Percentiles rank a stretch among this genome's conserved stretches.
These are phyloP conservation scores for Melozone crissalis DNA, from an alignment of 2,113 vertebrate species.

Conservation along the genomic window DNA sequence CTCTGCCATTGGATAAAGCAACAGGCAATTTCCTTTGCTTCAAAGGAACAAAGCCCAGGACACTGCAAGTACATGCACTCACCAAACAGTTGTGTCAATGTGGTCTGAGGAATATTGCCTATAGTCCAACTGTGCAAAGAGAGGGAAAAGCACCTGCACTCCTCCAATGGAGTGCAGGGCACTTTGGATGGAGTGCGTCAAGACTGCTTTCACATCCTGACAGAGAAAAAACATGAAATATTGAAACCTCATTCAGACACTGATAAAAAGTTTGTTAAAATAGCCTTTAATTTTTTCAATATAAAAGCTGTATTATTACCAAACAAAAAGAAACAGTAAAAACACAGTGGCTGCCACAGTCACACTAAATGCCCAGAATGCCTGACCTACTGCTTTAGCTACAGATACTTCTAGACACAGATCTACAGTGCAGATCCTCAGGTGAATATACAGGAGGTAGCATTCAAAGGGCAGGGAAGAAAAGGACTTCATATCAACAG, in stretches of 20 bases:
- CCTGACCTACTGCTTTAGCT: neutral
- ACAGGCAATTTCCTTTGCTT: neutral
- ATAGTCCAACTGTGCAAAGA: conserved; percentile 96
- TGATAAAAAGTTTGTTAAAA: neutral
- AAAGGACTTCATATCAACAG: neutral
- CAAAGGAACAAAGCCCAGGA: neutral
- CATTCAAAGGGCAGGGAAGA: neutral
- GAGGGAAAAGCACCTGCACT: conserved; percentile 95
- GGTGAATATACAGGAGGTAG: neutral
- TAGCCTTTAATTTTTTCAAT: neutral
- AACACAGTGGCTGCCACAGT: neutral
- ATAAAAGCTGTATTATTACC: neutral
- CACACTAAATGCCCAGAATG: neutral
- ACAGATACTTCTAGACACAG: neutral
- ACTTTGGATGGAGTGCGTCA: conserved; percentile 97
- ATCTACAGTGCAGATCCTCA: neutral
- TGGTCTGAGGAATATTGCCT: conserved; percentile 86
- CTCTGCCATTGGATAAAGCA: neutral
- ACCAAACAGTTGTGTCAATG: conserved; percentile 93
- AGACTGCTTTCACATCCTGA: conserved; percentile 96
- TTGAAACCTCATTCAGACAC: neutral
- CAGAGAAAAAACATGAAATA: conserved; percentile 27
- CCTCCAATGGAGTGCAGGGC: conserved; percentile 97
- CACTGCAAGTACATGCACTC: conserved; percentile 34
- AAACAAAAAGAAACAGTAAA: neutral